Percentiles rank a stretch among this genome's conserved stretches.
Conservation (phyloP, 2,797 vertebrate genomes). For the Prionace glauca region DNA sequence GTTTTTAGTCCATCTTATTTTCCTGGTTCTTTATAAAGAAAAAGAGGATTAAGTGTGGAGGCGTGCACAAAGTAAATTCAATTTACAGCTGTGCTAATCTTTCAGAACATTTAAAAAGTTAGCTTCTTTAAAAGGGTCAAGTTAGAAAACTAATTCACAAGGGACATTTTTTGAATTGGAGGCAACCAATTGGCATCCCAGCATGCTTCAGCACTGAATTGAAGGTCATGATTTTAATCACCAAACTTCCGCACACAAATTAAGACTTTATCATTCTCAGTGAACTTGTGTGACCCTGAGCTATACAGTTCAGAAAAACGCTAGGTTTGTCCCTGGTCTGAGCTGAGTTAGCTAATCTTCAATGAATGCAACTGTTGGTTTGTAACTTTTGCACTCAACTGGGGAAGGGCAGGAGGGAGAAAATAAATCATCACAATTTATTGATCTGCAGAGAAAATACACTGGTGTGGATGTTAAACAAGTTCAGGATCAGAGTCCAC, state of each 20-base stretch:
- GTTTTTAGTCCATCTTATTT: neutral
- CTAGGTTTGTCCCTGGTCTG: neutral
- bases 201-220: neutral
- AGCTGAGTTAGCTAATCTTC: neutral
- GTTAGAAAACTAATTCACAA: neutral
- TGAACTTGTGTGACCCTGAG: neutral
- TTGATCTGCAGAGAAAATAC: neutral
- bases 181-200: neutral
- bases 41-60: neutral
- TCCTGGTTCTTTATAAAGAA: neutral
- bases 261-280: neutral
- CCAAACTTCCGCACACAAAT: neutral
- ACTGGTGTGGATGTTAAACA: neutral
- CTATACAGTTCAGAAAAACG: neutral
- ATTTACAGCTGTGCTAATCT: neutral
- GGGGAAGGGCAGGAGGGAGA: neutral
- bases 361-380: neutral
- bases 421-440: neutral
- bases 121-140: neutral
- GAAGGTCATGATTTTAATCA: neutral
- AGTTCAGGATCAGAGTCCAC: neutral
- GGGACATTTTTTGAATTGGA: neutral
- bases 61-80: neutral
- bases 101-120: no score
- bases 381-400: neutral